A percentile compares a stretch with the other conserved stretches of the same genome.
Conservation (phyloP, 1,140 invertebrate genomes). For the Gryon sp. region DNA sequence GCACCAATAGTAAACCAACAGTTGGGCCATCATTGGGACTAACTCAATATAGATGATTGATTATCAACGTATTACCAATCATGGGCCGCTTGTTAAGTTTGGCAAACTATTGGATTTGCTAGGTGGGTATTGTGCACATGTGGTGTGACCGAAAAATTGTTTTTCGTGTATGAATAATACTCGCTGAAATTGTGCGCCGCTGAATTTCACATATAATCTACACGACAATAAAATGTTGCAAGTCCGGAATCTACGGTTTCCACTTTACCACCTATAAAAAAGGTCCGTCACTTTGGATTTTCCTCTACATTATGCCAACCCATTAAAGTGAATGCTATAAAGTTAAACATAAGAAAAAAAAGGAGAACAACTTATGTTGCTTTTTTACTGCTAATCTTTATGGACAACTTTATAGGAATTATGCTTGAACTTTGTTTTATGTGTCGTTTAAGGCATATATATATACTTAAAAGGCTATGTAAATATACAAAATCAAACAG, state of each 20-base stretch:
- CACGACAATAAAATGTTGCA: constrained; percentile 52
- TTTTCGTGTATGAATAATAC: constrained; percentile 30
- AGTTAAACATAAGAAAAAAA: constrained; percentile 55
- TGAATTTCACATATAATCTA: constrained; percentile 47
- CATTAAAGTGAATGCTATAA: constrained; percentile 51
- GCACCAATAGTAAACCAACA: no score
- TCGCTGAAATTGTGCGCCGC: constrained; percentile 29
- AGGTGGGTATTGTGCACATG: no score
- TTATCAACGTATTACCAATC: no score
- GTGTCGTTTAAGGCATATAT: constrained; percentile 2
- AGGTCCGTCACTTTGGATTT: constrained; percentile 13
- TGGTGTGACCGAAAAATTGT: constrained; percentile 25
- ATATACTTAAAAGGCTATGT: not conserved
- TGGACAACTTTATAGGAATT: constrained; percentile 21
- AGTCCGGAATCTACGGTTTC: constrained; percentile 39
- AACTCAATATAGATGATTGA: no score
- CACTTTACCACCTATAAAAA: constrained; percentile 51
- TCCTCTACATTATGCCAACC: constrained; percentile 39
- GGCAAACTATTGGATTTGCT: no score
- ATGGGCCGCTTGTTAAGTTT: no score
- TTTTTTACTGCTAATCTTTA: constrained; percentile 47
- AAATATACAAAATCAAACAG: constrained; percentile 1
- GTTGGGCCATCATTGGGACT: no score
- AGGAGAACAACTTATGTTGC: constrained; percentile 34
- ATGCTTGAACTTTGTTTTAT: constrained; percentile 22